Evolutionary conservation across 2,113 vertebrate genomes (phyloP), one percentile per base, ranked within the genome.

Genomic region (Salminus brasiliensis): DNA sequence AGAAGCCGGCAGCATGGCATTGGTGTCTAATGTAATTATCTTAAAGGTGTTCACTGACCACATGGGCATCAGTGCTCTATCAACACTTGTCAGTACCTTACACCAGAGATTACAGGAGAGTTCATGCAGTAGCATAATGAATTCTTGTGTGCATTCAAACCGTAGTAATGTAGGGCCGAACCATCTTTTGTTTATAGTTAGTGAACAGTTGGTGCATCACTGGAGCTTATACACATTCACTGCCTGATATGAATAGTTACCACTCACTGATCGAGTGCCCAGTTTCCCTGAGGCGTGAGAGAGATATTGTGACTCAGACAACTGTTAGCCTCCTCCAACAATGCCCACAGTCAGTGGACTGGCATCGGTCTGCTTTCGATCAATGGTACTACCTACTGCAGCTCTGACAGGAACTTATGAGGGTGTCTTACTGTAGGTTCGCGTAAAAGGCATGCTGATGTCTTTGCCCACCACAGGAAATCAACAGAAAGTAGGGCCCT

Each of bases 351-450:
- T 66, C n/a, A 23, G 8, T 34, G 36, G 34, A 39, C 62, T 66
- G 62, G 32, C 62, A 66, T 39, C 23, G 21, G 16, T 10, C 62
- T 66, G 62, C 7, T 66, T 39, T 39, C 36, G 62, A 66, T 66
- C 32, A 66, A 66, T 66, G 32, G 10, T 21, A 39, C 32, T 66
- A 66, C 62, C 62, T 66, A 66, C 62, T 66, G 32, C 39, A 39
- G 32, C 15, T 34, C 62, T 66, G 34, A n/a, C 18, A 11, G 18
- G 62, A 66, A 66, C 18, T 39, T 66, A 66, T n/a, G 36, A 23
- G 62, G 32, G 32, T 66, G 62, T 39, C 7, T 66, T n/a, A 55
- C 21, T 32, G 62, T 66, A n/a, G 60, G 60, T 5, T 30, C 16
- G 60, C 2, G 6, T 21, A 30, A 60, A 60, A 60, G 13, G 57